These are phyloP conservation scores for Clarias fuscus DNA, from an alignment of 2,797 vertebrate genomes.

Conservation along the genomic window DNA sequence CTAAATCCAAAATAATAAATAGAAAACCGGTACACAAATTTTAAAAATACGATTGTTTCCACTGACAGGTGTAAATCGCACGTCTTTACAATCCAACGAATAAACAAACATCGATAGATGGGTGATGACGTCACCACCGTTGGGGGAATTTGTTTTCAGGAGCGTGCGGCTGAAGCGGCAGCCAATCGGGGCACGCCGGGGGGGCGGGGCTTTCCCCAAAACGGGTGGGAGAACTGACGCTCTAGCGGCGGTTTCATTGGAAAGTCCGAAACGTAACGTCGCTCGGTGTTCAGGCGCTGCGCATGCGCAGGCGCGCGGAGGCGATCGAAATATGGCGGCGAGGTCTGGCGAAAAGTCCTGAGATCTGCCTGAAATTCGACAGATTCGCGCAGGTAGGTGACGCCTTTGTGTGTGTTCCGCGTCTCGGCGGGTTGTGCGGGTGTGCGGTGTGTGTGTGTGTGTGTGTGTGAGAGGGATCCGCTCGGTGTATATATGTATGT, in stretches of 20 bases:
- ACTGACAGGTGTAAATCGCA: background rate
- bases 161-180: background rate
- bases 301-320: constrained; percentile 57
- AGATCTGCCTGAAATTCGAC: constrained; percentile 57
- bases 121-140: background rate
- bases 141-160: background rate
- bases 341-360: constrained; percentile 58
- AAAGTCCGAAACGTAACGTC: constrained; percentile 39
- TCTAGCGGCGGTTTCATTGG: constrained; percentile 4
- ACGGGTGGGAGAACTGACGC: background rate
- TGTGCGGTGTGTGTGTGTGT: too few relatives aligned
- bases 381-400: constrained; percentile 55
- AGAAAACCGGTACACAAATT: too few relatives aligned
- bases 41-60: background rate
- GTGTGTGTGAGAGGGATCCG: background rate
- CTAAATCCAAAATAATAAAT: background rate
- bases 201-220: constrained; percentile 10
- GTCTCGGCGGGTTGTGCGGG: background rate
- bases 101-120: too few relatives aligned
- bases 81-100: too few relatives aligned
- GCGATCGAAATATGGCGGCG: constrained; percentile 61
- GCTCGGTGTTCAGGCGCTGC: background rate
- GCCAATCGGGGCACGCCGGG: background rate
- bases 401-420: background rate
- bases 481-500: too few relatives aligned